Evolutionary conservation across 2,888 invertebrate species (phyloP), one percentile per base, ranked within the genome.

Genomic region (Orthosia gracilis): DNA sequence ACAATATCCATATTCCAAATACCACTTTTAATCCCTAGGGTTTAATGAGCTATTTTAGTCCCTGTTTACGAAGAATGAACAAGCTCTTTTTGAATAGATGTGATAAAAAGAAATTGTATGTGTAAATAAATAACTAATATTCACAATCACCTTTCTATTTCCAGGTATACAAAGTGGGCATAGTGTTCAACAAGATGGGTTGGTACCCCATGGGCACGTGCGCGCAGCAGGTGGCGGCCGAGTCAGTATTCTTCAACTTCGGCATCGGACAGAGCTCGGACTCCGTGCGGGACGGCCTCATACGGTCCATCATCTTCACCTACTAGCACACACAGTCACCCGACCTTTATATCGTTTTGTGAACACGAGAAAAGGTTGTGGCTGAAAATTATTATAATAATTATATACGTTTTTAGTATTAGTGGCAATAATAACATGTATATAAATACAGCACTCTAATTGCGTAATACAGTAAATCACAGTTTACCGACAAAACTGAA

Each of bases 181-280:
- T 98, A 45, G 98, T 98, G 59, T 97, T 98, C 94, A 98, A 98
- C 94, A 98, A 98, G 91, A 97, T 97, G 80, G 98, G 98, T 18
- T 98, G 98, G 97, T 98, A 98, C 94, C 98, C 98, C 11, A 97
- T 98, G 96, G 98, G 98, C 80, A 97, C 97, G 9, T 98, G 98
- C 90, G 97, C 97, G 0, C 97, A 97, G 86, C 97, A 97, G 72
- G 97, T 97, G 49, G 96, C 97, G 11, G 97, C 97, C 63, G 98
- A 98, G 90, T 97, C 97, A 2, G 98, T 98, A 21, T 97, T 97
- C 90, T 98, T 98, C 94, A 97, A 97, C 89, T 98, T 98, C 93
- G 97, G 98, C 89, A 97, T 98, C 85, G 98, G 98, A 1, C 97
- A 97, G 91, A 97, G 97, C 85, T 97, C 97, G 61, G 98, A 98